Base-by-base conservation (phyloP, 1,140 invertebrate species). In the Pissodes strobi region DNA sequence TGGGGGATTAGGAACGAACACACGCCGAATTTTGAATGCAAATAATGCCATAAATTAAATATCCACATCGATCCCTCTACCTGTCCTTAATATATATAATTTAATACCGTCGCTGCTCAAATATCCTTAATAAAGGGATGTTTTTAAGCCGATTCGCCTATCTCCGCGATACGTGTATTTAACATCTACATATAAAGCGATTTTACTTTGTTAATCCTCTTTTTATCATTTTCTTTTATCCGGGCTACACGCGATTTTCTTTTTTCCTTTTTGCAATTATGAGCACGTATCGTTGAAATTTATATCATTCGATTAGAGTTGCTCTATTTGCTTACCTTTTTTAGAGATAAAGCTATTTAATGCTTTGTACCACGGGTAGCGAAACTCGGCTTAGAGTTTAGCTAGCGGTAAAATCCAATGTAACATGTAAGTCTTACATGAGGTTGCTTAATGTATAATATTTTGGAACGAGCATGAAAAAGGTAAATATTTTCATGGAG, bases 171-270 rank as follows among this genome's bases (percentile, higher is more conserved):
- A 22, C 46, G 49, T 52, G 49, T 52, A 37, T 52, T 52, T 52
- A 52, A 52, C 49, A 52, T 52, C 49, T 52, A 52, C 49, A 52
- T 52, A 52, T 52, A 52, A 52, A 52, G 49, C 49, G 49, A 34
- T 52, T 37, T 18, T 19, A 37, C 49, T 52, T 52, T 52, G 49
- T 30, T 52, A 52, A 52, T 52, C 49, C 49, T 48, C 23, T 23
- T 41, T 15, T 41, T 10, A 37, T 52, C 49, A 25, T 49, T 49
- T 49, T 49, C 46, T 49, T 49, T 49, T 49, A 49, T 49, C 46
- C 46, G 46, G n/a, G n/a, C 23, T 13, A 6, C 12, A 13, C 9
- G 23, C 9, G 30, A 37, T 37, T 37, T 37, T 37, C 15, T 27
- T 27, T 12, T n/a, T 37, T 17, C 27, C 23, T 19, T 34, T 52